These are phyloP conservation scores for Euleptes europaea DNA, from an alignment of 2,113 vertebrate genomes.

Conservation along the genomic window DNA sequence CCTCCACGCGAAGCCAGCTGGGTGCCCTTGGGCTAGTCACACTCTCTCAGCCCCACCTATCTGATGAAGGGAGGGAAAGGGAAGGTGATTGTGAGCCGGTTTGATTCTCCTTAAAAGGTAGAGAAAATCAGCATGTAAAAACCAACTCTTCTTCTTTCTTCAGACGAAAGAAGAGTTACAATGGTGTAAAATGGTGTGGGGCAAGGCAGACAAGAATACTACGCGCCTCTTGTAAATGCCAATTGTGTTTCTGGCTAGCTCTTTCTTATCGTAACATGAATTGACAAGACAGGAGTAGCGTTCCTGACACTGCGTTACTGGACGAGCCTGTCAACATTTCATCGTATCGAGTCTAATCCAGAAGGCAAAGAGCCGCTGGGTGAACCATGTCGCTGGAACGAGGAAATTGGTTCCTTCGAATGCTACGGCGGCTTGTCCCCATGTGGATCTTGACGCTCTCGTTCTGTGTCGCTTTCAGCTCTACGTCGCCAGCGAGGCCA, in stretches of 20 bases:
- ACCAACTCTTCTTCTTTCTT: too few relatives aligned
- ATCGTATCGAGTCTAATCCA: not conserved
- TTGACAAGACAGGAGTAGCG: not conserved
- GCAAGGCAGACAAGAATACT: too few relatives aligned
- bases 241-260: too few relatives aligned
- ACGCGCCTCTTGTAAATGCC: too few relatives aligned
- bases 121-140: too few relatives aligned
- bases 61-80: too few relatives aligned
- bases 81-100: too few relatives aligned
- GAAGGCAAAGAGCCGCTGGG: fast-evolving
- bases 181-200: not conserved
- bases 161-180: not conserved
- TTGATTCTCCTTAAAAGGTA: too few relatives aligned
- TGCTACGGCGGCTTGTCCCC: not conserved
- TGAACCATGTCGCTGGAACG: not conserved
- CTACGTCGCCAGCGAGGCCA: constrained; percentile 79
- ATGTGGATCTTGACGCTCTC: not conserved
- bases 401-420: not conserved
- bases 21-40: too few relatives aligned
- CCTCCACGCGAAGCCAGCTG: too few relatives aligned
- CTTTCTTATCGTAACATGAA: not conserved
- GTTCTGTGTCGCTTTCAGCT: constrained; percentile 69
- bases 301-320: not conserved
- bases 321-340: not conserved
- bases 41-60: too few relatives aligned